Base-by-base conservation (phyloP, 2,113 vertebrate genomes). In the Charadrius vociferus region DNA sequence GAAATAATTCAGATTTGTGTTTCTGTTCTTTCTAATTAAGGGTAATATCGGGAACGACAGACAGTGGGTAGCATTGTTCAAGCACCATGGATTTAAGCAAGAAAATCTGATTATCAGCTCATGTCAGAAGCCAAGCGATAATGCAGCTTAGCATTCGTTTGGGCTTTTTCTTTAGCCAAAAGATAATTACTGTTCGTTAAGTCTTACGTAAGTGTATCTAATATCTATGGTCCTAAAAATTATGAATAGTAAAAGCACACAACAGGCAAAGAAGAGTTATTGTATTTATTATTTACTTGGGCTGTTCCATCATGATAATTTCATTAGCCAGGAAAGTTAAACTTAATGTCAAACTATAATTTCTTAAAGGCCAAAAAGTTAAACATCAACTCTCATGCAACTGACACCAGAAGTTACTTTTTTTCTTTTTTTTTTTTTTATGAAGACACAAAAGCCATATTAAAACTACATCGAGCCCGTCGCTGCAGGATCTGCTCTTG, bases 1-100 rank as follows among this genome's bases (percentile, higher is more conserved):
- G 99, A 99, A 99, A 99, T 99, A 99, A 99, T 99, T 99, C 99
- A 99, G 99, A 99, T 99, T 99, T 99, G 99, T 99, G 99, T 99
- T 99, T 99, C 99, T 99, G 99, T 95, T 98, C 99, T 98, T 98
- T 99, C 99, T 99, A 99, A 99, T 99, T 99, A 99, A 99, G 99
- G 99, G 99, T 99, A 98, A 99, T 98, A 99, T 98, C 98, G 97
- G 98, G 98, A 98, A 98, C 97, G 98, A 96, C 98, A 97, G 99
- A 99, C 99, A 99, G 99, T 99, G 99, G 98, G 99, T 95, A 97
- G 98, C 98, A 99, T 99, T 99, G 99, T 99, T 99, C 98, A 90
- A 98, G 98, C 97, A 98, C 98, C 96, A 98, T 87, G 98, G 99
- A 98, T 99, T 99, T 99, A 99, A 99, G 98, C 98, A 99, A 98